Percentiles rank a stretch among this genome's conserved stretches.
phyloP scores from a whole-genome alignment of 35 echinoderm and acorn worm genomes.

The Lytechinus pictus region DNA sequence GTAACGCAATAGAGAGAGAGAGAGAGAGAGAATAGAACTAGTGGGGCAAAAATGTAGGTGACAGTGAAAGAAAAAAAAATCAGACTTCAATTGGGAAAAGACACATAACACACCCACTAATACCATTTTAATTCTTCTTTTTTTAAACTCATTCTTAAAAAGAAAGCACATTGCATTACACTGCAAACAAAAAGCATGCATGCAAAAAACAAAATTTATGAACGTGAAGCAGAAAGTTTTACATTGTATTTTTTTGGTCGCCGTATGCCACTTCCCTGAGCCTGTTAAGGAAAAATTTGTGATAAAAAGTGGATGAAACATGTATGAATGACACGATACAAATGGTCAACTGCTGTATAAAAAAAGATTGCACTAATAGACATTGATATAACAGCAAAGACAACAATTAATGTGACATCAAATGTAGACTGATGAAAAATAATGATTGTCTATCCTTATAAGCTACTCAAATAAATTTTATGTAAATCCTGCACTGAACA shows the following conservation, averaged over 20 bases:
- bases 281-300: slow-evolving; percentile 55
- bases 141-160: not conserved
- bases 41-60: not conserved
- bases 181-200: slow-evolving; percentile 4
- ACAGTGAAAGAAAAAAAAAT: not conserved
- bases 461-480: too few relatives aligned
- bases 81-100: not conserved
- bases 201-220: not conserved
- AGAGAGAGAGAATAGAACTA: not conserved
- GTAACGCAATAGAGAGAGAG: not conserved
- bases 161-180: not conserved
- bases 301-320: not conserved
- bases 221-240: slow-evolving; percentile 28
- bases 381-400: not conserved
- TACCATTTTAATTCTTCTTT: too few relatives aligned
- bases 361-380: too few relatives aligned
- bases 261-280: slow-evolving; percentile 58
- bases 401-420: not conserved
- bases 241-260: slow-evolving; percentile 84
- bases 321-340: not conserved
- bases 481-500: too few relatives aligned
- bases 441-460: too few relatives aligned
- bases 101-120: not conserved
- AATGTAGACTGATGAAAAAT: not conserved
- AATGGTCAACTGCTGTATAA: too few relatives aligned